Evolutionary conservation across 2,888 invertebrate species (phyloP).

Genomic region (Laothoe populi): DNA sequence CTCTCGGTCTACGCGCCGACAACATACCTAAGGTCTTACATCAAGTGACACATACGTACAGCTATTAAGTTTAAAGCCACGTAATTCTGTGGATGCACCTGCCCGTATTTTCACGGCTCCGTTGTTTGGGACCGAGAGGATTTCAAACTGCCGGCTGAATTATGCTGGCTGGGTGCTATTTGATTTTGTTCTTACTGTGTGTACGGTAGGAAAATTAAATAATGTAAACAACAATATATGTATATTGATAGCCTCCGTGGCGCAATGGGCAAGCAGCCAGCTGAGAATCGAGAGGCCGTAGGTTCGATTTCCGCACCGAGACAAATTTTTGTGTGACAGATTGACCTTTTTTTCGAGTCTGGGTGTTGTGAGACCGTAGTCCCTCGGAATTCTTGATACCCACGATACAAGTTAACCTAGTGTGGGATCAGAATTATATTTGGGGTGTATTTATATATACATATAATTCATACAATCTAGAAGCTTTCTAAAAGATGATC

Average conservation of each 20-base stretch:
- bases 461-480: too few species aligned
- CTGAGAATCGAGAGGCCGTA: too few species aligned
- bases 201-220: background rate
- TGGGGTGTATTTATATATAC: too few species aligned
- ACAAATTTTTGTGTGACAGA: background rate
- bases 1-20: slow-evolving; percentile 41
- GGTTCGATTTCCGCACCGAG: too few species aligned
- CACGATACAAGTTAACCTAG: too few species aligned
- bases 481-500: too few species aligned
- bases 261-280: too few species aligned
- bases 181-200: slow-evolving; percentile 20
- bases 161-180: slow-evolving; percentile 39
- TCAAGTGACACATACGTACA: slow-evolving; percentile 42
- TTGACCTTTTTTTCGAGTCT: too few species aligned
- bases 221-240: background rate
- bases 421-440: too few species aligned
- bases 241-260: too few species aligned
- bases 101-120: slow-evolving; percentile 59
- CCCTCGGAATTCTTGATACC: too few species aligned
- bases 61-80: slow-evolving; percentile 62
- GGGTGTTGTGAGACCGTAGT: too few species aligned
- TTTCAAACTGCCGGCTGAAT: slow-evolving; percentile 47
- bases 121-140: slow-evolving; percentile 41
- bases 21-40: slow-evolving; percentile 49
- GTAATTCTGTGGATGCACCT: slow-evolving; percentile 67